A percentile compares a stretch with the other conserved stretches of the same genome.
phyloP scores from a whole-genome alignment of 2,888 invertebrate genomes.

The Diogma glabrata region DNA sequence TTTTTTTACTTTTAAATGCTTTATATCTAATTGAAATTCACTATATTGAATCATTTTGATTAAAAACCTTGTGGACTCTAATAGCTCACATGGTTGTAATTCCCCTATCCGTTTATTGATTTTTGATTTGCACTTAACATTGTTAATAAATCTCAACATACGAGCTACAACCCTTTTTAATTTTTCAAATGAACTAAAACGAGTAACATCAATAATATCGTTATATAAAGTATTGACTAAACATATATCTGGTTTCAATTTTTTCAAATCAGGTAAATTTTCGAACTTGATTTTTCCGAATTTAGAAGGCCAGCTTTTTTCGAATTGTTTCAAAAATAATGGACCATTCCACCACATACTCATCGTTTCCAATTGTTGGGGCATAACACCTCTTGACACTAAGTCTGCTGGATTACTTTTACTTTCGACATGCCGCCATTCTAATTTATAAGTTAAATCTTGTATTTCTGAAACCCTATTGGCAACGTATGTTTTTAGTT shows the following conservation, averaged over 20 bases:
- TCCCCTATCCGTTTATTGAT: background rate
- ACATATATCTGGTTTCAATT: background rate
- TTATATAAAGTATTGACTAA: background rate
- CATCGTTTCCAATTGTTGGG: background rate
- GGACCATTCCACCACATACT: constrained; percentile 1
- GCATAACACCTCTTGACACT: constrained; percentile 15
- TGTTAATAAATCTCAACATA: background rate
- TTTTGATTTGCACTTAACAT: background rate
- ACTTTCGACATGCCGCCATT: constrained; percentile 16
- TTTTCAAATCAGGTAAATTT: background rate
- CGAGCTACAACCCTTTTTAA: background rate
- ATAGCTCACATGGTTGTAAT: background rate
- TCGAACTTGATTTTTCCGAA: background rate
- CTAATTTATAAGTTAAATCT: constrained; percentile 7
- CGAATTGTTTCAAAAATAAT: background rate
- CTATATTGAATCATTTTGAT: background rate
- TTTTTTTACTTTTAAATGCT: too few relatives aligned
- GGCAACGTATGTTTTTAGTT: constrained; percentile 14
- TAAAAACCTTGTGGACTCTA: background rate
- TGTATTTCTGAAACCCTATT: constrained; percentile 17
- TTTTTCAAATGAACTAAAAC: background rate
- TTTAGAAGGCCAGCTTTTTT: background rate
- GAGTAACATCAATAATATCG: background rate
- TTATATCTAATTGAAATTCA: background rate
- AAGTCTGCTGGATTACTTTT: constrained; percentile 15